phyloP scores from a whole-genome alignment of 2,888 invertebrate genomes.

The Notocelia uddmanniana region DNA sequence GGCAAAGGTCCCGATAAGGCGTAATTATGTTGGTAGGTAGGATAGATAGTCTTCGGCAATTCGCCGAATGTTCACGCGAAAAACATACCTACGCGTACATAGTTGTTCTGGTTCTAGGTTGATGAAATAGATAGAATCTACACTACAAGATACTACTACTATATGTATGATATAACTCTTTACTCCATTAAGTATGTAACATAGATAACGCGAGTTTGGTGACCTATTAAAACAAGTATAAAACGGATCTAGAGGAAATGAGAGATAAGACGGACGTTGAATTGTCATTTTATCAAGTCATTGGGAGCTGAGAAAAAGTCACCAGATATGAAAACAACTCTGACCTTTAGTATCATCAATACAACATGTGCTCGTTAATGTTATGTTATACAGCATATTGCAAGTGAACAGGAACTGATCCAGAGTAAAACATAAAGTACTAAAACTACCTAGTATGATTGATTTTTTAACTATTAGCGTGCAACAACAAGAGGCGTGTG shows the following conservation, averaged over 20 bases:
- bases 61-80: constrained; percentile 70
- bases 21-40: constrained; percentile 54
- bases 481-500: background rate
- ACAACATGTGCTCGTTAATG: constrained; percentile 48
- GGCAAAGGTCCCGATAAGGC: constrained; percentile 76
- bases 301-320: constrained; percentile 64
- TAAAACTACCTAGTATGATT: background rate
- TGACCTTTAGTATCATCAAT: constrained; percentile 58
- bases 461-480: background rate
- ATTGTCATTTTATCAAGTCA: constrained; percentile 62
- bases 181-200: constrained; percentile 15
- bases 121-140: constrained; percentile 50
- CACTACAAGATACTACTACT: background rate
- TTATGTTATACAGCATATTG: constrained; percentile 9
- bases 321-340: constrained; percentile 61
- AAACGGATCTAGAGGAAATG: constrained; percentile 66
- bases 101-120: constrained; percentile 56
- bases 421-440: background rate
- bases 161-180: constrained; percentile 48
- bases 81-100: constrained; percentile 56
- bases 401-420: constrained; percentile 27
- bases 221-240: constrained; percentile 35
- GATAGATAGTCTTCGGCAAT: constrained; percentile 70
- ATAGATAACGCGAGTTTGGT: constrained; percentile 8
- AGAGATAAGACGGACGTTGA: constrained; percentile 54